phyloP scores from a whole-genome alignment of 2,797 vertebrate species.

The Sebastes hubbsi region DNA sequence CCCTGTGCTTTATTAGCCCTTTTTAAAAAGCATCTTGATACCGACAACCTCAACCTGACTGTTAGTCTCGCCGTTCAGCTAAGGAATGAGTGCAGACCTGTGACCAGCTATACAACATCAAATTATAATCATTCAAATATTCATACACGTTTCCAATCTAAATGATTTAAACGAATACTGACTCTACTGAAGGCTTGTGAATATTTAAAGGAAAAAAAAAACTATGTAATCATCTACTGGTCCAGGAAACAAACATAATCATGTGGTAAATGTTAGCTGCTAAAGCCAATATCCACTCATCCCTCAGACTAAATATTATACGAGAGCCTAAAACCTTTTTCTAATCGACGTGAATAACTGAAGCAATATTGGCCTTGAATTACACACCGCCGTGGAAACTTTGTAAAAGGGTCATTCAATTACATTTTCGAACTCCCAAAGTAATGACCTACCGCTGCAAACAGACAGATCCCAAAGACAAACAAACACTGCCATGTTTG shows the following conservation, averaged over 20 bases:
- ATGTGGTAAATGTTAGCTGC: constrained; percentile 11
- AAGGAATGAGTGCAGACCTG: not conserved
- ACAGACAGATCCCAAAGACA: constrained; percentile 59
- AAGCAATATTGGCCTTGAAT: constrained; percentile 1
- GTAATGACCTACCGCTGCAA: constrained; percentile 61
- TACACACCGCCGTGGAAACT: constrained; percentile 21
- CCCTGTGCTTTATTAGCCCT: not conserved
- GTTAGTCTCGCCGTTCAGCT: not conserved
- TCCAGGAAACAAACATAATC: constrained; percentile 23
- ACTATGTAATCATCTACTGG: constrained; percentile 20
- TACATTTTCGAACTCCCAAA: constrained; percentile 37
- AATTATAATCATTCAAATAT: constrained; percentile 32
- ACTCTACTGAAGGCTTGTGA: constrained; percentile 21
- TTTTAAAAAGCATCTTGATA: not conserved
- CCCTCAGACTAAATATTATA: not conserved
- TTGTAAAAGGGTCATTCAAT: constrained; percentile 46
- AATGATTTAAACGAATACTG: constrained; percentile 28
- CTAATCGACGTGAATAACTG: constrained; percentile 9
- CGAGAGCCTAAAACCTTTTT: constrained; percentile 8
- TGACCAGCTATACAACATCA: not conserved
- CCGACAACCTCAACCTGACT: not conserved
- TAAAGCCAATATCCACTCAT: constrained; percentile 10
- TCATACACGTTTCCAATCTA: constrained; percentile 10
- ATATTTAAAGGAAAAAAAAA: constrained; percentile 35
- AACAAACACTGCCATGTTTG: constrained; percentile 71